phyloP scores from a whole-genome alignment of 2,888 invertebrate species.

The Chalcis sispes region DNA sequence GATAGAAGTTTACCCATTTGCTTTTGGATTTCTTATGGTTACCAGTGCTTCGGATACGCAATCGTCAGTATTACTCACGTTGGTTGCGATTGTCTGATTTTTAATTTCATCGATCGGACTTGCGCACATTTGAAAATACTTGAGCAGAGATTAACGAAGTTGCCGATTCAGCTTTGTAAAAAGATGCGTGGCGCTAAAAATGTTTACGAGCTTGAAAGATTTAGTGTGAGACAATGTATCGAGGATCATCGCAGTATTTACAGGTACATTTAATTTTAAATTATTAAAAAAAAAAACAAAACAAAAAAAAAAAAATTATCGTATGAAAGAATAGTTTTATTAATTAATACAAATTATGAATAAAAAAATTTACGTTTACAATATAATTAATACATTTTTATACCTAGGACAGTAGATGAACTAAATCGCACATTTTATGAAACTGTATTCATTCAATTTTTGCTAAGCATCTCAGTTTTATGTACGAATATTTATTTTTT shows the following conservation, averaged over 20 bases:
- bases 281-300: background rate
- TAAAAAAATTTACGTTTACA: too few species aligned
- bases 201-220: background rate
- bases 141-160: conserved; percentile 26
- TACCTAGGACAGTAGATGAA: conserved; percentile 2
- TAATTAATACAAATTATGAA: too few species aligned
- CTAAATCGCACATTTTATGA: conserved; percentile 51
- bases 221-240: conserved; percentile 21
- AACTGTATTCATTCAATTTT: conserved; percentile 55
- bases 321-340: too few species aligned
- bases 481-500: conserved; percentile 59
- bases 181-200: too few species aligned
- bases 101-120: conserved; percentile 26
- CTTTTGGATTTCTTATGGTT: conserved; percentile 34
- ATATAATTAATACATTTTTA: too few species aligned
- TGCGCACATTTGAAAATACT: conserved; percentile 27
- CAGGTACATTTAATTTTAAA: too few species aligned
- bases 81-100: conserved; percentile 35
- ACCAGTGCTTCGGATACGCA: conserved; percentile 11
- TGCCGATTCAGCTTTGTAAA: conserved; percentile 31
- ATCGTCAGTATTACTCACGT: conserved; percentile 19
- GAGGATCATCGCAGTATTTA: conserved; percentile 44
- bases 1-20: background rate
- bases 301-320: background rate
- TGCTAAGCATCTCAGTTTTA: conserved; percentile 48